Percentiles rank a stretch among this genome's conserved stretches.
These are phyloP conservation scores for Caenorhabditis sp. DNA, from an alignment of 2,888 invertebrate genomes.

Conservation along the genomic window DNA sequence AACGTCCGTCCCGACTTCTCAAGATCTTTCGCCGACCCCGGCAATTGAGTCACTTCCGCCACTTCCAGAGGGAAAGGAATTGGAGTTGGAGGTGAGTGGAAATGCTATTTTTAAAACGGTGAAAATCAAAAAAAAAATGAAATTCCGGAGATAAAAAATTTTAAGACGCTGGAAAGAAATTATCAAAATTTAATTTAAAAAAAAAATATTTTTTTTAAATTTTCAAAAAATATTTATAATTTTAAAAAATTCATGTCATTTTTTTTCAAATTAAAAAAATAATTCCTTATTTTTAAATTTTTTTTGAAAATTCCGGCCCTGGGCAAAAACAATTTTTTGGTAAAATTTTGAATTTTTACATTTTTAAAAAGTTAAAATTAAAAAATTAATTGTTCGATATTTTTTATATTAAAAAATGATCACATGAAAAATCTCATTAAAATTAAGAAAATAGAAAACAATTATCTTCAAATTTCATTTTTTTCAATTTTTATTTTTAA, in stretches of 20 bases:
- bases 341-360: no score
- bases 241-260: not conserved
- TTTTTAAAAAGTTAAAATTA: no score
- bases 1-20: not conserved
- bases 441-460: no score
- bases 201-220: slow-evolving; percentile 3
- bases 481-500: not conserved
- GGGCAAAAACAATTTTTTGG: no score
- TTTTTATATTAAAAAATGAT: no score
- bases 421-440: no score
- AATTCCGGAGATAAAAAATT: not conserved
- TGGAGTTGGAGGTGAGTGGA: slow-evolving; percentile 63
- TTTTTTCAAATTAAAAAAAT: not conserved
- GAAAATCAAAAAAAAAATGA: not conserved
- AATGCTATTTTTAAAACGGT: slow-evolving; percentile 2
- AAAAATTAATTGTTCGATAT: no score
- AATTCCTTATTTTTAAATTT: no score
- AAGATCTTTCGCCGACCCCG: slow-evolving; percentile 33
- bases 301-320: no score
- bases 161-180: no score
- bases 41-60: slow-evolving; percentile 63
- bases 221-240: slow-evolving; percentile 1
- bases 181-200: no score
- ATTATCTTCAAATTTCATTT: no score
- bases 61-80: slow-evolving; percentile 63